Conservation (phyloP, 1,140 invertebrate genomes). For the Neotoxoptera formosana region DNA sequence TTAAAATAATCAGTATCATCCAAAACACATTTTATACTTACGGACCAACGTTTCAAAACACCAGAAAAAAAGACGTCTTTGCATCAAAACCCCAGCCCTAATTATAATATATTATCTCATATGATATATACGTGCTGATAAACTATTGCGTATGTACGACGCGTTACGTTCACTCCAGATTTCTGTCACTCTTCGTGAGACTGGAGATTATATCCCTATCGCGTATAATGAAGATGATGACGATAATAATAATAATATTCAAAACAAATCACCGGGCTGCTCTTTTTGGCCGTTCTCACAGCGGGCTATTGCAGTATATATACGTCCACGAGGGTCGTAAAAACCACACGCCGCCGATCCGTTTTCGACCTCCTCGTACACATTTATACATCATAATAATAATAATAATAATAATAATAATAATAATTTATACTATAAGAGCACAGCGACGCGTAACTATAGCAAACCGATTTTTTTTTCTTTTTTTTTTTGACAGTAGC, state of each 20-base stretch:
- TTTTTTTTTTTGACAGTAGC: not conserved
- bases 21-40: too few relatives aligned
- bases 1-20: too few relatives aligned
- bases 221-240: too few relatives aligned
- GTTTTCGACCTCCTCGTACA: not conserved
- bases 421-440: too few relatives aligned
- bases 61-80: too few relatives aligned
- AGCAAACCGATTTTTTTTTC: conserved; percentile 9
- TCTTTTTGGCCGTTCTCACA: not conserved
- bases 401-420: too few relatives aligned
- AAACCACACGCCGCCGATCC: not conserved
- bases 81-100: too few relatives aligned
- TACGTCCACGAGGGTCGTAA: not conserved
- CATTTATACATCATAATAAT: not conserved
- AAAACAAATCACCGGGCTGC: not conserved
- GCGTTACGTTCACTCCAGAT: not conserved
- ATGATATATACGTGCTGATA: too few relatives aligned
- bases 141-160: conserved; percentile 15
- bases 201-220: not conserved
- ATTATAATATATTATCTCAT: not conserved
- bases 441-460: not conserved
- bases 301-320: not conserved
- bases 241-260: conserved; percentile 14
- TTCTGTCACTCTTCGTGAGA: not conserved
- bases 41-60: too few relatives aligned